phyloP scores from a whole-genome alignment of 2,888 invertebrate species.

The Pollenia angustigena region DNA sequence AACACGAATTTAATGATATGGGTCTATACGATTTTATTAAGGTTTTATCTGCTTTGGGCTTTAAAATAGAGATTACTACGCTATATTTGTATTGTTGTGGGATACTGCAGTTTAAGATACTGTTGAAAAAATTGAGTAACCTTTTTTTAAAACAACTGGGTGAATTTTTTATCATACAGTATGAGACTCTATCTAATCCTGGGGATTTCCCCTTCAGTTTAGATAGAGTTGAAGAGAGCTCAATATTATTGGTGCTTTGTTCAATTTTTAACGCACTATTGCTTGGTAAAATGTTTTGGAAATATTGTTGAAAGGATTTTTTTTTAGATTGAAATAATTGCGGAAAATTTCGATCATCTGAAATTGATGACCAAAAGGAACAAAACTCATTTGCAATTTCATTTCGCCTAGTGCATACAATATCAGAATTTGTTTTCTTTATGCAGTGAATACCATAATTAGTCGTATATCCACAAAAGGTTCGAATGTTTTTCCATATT shows the following conservation, averaged over 20 bases:
- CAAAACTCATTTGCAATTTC: too few relatives aligned
- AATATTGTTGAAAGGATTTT: too few relatives aligned
- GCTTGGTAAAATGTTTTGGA: neutral
- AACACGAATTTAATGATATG: constrained; percentile 64
- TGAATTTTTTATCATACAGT: neutral
- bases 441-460: too few relatives aligned
- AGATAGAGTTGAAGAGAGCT: neutral
- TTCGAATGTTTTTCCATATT: too few relatives aligned
- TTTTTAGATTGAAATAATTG: too few relatives aligned
- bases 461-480: too few relatives aligned
- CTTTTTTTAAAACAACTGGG: neutral
- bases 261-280: neutral
- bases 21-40: constrained; percentile 65
- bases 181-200: neutral
- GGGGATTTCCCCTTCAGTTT: constrained; percentile 22
- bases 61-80: constrained; percentile 61
- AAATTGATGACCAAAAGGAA: too few relatives aligned
- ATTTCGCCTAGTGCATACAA: too few relatives aligned
- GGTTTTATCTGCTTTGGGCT: constrained; percentile 63
- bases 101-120: neutral
- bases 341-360: too few relatives aligned
- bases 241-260: constrained; percentile 3
- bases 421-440: too few relatives aligned
- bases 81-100: constrained; percentile 69
- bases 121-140: constrained; percentile 2